These are phyloP conservation scores for Drosophila tristis DNA, from an alignment of 1,140 invertebrate species.

Conservation along the genomic window DNA sequence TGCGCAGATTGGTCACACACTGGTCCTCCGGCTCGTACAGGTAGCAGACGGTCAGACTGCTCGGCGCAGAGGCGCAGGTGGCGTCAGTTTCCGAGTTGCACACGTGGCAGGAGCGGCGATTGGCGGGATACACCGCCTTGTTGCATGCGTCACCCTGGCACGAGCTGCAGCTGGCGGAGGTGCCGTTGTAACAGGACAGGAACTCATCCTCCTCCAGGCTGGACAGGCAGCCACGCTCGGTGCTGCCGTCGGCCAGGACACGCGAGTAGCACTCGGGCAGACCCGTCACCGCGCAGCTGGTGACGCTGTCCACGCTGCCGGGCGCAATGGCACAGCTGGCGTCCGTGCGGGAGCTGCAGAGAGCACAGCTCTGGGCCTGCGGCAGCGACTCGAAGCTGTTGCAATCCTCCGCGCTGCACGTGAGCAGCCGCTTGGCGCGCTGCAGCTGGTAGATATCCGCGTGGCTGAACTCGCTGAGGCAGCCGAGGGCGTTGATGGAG, in stretches of 20 bases:
- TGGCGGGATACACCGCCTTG: slow-evolving; percentile 48
- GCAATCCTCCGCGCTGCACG: slow-evolving; percentile 58
- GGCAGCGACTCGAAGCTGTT: slow-evolving; percentile 63
- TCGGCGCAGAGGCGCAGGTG: slow-evolving; percentile 50
- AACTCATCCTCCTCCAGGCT: slow-evolving; percentile 75
- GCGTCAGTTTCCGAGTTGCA: slow-evolving; percentile 62
- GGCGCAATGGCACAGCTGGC: slow-evolving; percentile 61
- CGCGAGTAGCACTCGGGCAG: slow-evolving; percentile 72
- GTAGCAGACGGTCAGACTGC: slow-evolving; percentile 61
- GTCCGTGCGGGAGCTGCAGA: slow-evolving; percentile 76
- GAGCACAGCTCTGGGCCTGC: slow-evolving; percentile 41
- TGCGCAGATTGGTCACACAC: slow-evolving; percentile 67
- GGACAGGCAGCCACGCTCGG: slow-evolving; percentile 76
- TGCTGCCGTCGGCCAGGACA: slow-evolving; percentile 59
- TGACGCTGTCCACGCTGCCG: slow-evolving; percentile 26
- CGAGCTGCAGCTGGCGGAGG: slow-evolving; percentile 45
- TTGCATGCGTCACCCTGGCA: slow-evolving; percentile 68
- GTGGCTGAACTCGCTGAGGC: slow-evolving; percentile 63
- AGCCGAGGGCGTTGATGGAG: slow-evolving; percentile 44
- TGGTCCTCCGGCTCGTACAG: slow-evolving; percentile 47
- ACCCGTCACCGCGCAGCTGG: slow-evolving; percentile 42
- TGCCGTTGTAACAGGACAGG: slow-evolving; percentile 68
- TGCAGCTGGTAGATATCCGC: slow-evolving; percentile 53
- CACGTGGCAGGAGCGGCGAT: slow-evolving; percentile 66
- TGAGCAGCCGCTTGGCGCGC: slow-evolving; percentile 54